phyloP scores from a whole-genome alignment of 2,113 vertebrate genomes.

The Phalacrocorax pelagicus region DNA sequence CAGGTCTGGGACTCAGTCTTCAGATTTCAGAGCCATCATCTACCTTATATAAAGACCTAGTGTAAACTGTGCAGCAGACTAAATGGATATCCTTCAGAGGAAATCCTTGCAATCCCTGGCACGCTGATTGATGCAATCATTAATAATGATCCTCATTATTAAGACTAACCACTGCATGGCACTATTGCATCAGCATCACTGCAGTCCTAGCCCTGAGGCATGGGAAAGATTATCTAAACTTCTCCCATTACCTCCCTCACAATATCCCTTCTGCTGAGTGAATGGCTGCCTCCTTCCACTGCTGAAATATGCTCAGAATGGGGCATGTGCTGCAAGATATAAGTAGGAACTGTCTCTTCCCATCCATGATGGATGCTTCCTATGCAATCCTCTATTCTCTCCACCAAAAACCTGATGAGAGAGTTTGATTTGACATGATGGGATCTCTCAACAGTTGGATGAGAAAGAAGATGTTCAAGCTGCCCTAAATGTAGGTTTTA shows the following conservation, averaged over 20 bases:
- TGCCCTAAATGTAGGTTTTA: background rate
- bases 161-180: constrained; percentile 29
- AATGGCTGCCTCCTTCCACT: accelerated
- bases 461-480: background rate
- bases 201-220: background rate
- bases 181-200: background rate
- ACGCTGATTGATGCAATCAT: too few relatives aligned
- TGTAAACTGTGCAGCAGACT: background rate
- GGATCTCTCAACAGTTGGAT: background rate
- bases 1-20: background rate
- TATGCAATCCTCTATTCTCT: background rate
- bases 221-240: background rate
- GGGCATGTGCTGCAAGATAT: background rate
- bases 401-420: background rate
- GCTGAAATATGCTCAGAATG: background rate
- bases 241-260: accelerated
- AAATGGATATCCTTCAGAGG: background rate
- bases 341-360: background rate
- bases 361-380: background rate
- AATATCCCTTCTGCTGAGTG: background rate
- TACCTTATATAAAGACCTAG: background rate
- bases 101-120: background rate
- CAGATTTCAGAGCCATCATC: background rate
- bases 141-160: background rate
- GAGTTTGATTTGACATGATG: background rate